Evolutionary conservation across 1,140 invertebrate genomes (phyloP).

Genomic region (Cherax destructor): DNA sequence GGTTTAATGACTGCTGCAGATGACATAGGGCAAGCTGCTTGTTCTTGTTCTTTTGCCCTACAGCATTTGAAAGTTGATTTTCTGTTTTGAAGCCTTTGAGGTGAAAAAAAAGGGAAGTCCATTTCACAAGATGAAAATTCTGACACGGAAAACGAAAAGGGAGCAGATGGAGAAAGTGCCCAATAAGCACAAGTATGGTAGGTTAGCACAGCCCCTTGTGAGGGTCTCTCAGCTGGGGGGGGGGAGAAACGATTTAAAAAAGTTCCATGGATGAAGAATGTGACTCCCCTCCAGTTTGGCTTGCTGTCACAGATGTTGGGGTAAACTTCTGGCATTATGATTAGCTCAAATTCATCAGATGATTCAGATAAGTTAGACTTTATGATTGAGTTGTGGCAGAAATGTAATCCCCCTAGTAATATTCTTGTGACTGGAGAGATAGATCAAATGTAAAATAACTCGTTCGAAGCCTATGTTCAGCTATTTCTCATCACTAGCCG

Average conservation of each 20-base stretch:
- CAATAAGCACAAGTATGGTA: conserved; percentile 19
- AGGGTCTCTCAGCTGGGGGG: conserved; percentile 18
- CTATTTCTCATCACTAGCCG: conserved; percentile 30
- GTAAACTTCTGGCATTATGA: neutral
- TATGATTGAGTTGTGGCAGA: conserved; percentile 47
- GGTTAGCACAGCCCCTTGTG: conserved; percentile 31
- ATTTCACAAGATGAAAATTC: neutral
- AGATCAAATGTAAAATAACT: conserved; percentile 10
- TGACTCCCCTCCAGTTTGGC: conserved; percentile 38
- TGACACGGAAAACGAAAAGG: conserved; percentile 21
- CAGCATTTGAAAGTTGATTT: conserved; percentile 51
- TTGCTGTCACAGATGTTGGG: conserved; percentile 43
- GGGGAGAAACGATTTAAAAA: conserved; percentile 44
- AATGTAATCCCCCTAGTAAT: conserved; percentile 12
- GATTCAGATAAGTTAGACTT: neutral
- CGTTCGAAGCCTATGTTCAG: conserved; percentile 13
- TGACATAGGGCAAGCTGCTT: conserved; percentile 56
- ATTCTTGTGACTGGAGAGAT: conserved; percentile 38
- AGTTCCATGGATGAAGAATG: conserved; percentile 21
- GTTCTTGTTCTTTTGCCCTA: conserved; percentile 37
- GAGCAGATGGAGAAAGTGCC: conserved; percentile 28
- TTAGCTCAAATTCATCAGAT: neutral
- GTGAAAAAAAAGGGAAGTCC: conserved; percentile 34
- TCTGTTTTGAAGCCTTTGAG: neutral
- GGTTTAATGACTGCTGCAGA: conserved; percentile 8